A percentile compares a stretch with the other conserved stretches of the same genome.
These are phyloP conservation scores for Lates calcarifer DNA, from an alignment of 2,113 vertebrate genomes.

Conservation along the genomic window DNA sequence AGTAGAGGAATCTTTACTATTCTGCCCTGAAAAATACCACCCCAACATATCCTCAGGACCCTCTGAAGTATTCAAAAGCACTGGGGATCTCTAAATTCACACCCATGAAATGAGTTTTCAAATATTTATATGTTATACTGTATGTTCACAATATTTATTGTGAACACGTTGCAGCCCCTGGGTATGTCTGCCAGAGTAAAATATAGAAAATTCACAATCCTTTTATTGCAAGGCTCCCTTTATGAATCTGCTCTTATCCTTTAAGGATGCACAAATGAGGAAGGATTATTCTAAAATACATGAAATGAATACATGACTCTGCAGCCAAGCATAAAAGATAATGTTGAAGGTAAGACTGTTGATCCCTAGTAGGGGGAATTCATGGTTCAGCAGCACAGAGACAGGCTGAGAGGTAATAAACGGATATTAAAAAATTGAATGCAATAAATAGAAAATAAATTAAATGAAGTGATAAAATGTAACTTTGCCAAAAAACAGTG, in stretches of 20 bases:
- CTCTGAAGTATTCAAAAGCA: slow-evolving; percentile 43
- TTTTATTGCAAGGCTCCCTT: slow-evolving; percentile 40
- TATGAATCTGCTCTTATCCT: slow-evolving; percentile 22
- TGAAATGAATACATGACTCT: slow-evolving; percentile 2
- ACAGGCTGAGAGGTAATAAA: background rate
- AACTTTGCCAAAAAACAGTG: too few species aligned
- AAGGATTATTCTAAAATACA: slow-evolving; percentile 5
- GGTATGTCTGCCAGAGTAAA: slow-evolving; percentile 38
- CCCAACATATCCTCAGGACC: slow-evolving; percentile 1
- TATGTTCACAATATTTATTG: slow-evolving; percentile 17
- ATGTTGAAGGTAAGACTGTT: background rate
- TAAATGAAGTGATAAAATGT: too few species aligned
- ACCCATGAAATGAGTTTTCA: slow-evolving; percentile 53
- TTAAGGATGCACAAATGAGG: slow-evolving; percentile 2
- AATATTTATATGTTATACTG: slow-evolving; percentile 58
- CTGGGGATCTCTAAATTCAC: slow-evolving; percentile 21
- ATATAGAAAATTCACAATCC: slow-evolving; percentile 34
- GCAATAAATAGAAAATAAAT: background rate
- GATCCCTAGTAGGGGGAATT: background rate
- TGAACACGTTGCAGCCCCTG: slow-evolving; percentile 34
- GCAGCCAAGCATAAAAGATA: slow-evolving; percentile 9
- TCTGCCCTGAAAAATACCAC: slow-evolving; percentile 3
- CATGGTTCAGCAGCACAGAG: background rate
- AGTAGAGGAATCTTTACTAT: background rate
- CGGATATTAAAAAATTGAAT: background rate